These are phyloP conservation scores for Leucozona laternaria DNA, from an alignment of 2,888 invertebrate genomes.

Conservation along the genomic window DNA sequence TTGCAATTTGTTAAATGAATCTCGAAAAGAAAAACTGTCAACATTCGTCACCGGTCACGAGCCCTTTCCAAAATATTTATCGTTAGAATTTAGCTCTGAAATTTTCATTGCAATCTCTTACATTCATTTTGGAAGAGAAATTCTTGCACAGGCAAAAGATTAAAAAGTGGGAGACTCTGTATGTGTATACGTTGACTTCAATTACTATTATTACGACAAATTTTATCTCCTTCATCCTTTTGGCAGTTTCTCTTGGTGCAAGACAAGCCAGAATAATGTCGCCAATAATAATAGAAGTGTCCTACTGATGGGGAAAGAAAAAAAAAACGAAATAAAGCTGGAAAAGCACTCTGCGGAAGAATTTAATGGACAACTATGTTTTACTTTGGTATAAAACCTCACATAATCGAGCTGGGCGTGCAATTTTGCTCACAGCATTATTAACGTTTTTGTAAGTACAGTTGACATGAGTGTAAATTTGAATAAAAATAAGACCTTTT, in stretches of 20 bases:
- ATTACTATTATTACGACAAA: constrained; percentile 74
- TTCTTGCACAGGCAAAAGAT: constrained; percentile 20
- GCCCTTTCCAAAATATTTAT: background rate
- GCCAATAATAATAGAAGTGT: constrained; percentile 52
- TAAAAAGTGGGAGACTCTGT: constrained; percentile 1
- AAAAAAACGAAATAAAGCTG: background rate
- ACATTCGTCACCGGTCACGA: constrained; percentile 28
- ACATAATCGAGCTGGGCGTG: no score
- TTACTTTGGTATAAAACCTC: no score
- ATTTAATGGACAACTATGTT: background rate
- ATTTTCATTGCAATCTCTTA: constrained; percentile 32
- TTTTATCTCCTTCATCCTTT: constrained; percentile 66
- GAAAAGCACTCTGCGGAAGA: constrained; percentile 36
- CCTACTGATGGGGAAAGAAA: background rate
- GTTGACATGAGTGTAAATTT: no score
- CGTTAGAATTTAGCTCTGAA: constrained; percentile 4
- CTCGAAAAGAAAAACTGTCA: constrained; percentile 2
- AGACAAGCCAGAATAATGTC: constrained; percentile 59
- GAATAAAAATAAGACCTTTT: no score
- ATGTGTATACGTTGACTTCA: constrained; percentile 43
- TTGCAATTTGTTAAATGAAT: background rate
- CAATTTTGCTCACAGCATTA: no score
- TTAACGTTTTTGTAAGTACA: no score
- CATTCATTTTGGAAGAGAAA: constrained; percentile 30
- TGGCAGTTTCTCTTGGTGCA: constrained; percentile 62